Evolutionary conservation across 2,113 vertebrate genomes (phyloP).

Genomic region (Mastomys coucha): DNA sequence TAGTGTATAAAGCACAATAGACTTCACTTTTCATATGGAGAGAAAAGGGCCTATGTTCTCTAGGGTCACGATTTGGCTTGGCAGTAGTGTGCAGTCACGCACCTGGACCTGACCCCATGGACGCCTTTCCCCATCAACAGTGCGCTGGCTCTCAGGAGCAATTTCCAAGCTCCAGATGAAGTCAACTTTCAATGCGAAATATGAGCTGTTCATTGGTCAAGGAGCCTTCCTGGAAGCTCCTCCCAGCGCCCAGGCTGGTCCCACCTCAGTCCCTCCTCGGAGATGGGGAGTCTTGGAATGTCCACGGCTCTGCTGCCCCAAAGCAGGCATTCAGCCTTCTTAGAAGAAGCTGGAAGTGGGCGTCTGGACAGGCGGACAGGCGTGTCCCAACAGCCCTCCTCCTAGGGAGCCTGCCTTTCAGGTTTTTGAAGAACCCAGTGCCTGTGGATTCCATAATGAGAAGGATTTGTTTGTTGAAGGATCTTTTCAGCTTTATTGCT

Average conservation of each 20-base stretch:
- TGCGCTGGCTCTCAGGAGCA: background rate
- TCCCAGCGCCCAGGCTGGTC: background rate
- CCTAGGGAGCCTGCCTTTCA: conserved; percentile 84
- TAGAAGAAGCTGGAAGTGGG: conserved; percentile 82
- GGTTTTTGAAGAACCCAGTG: conserved; percentile 84
- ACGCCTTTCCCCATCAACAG: background rate
- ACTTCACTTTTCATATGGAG: conserved; percentile 46
- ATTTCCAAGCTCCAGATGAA: background rate
- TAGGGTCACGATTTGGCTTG: background rate
- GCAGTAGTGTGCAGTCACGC: background rate
- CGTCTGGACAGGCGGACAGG: conserved; percentile 78
- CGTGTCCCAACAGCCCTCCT: conserved; percentile 85
- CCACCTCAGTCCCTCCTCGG: background rate
- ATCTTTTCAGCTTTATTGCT: conserved; percentile 85
- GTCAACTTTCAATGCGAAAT: background rate
- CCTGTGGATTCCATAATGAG: conserved; percentile 79
- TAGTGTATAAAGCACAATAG: background rate
- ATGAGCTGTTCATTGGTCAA: background rate
- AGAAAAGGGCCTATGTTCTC: background rate
- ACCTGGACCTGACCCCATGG: background rate
- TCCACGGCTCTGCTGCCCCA: conserved; percentile 16
- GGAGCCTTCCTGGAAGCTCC: background rate
- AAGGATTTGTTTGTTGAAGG: conserved; percentile 87
- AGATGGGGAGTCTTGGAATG: conserved; percentile 45
- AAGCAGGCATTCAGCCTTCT: conserved; percentile 78